A percentile compares a stretch with the other conserved stretches of the same genome.
phyloP scores from a whole-genome alignment of 2,888 invertebrate genomes.

The Caenorhabditis japonica region DNA sequence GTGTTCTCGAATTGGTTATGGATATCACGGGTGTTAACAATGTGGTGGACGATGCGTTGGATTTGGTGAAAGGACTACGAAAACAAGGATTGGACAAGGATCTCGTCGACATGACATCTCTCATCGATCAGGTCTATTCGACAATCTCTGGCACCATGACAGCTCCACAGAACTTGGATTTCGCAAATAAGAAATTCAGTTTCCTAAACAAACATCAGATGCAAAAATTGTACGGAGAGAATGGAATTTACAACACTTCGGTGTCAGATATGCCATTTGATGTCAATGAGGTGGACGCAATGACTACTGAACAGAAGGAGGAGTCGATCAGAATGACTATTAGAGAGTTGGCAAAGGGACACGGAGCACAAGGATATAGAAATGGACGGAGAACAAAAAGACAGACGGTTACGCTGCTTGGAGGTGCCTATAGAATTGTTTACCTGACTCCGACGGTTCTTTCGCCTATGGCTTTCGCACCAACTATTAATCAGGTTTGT shows the following conservation, averaged over 20 bases:
- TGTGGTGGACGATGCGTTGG: constrained; percentile 66
- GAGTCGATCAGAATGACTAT: constrained; percentile 51
- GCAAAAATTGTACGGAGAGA: constrained; percentile 61
- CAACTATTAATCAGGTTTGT: constrained; percentile 41
- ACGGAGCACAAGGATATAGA: constrained; percentile 31
- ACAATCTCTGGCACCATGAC: constrained; percentile 48
- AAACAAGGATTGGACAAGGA: constrained; percentile 60
- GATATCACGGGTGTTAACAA: constrained; percentile 64
- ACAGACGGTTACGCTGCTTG: constrained; percentile 44
- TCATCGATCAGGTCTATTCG: constrained; percentile 56
- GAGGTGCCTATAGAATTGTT: constrained; percentile 35
- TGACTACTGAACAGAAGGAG: constrained; percentile 55
- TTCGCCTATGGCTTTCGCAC: constrained; percentile 56
- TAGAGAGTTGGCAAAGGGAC: constrained; percentile 42
- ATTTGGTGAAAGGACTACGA: constrained; percentile 53
- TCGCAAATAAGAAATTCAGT: constrained; percentile 59
- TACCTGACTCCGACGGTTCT: constrained; percentile 55
- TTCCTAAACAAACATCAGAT: constrained; percentile 64
- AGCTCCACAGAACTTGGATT: constrained; percentile 55
- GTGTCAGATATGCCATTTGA: constrained; percentile 60
- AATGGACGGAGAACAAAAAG: constrained; percentile 28
- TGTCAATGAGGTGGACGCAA: constrained; percentile 55
- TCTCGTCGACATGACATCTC: constrained; percentile 55
- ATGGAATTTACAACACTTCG: constrained; percentile 58
- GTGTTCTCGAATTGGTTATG: constrained; percentile 67